These are phyloP conservation scores for Pachyseris speciosa DNA, from an alignment of 64 coral and sea anemone species.

Conservation along the genomic window DNA sequence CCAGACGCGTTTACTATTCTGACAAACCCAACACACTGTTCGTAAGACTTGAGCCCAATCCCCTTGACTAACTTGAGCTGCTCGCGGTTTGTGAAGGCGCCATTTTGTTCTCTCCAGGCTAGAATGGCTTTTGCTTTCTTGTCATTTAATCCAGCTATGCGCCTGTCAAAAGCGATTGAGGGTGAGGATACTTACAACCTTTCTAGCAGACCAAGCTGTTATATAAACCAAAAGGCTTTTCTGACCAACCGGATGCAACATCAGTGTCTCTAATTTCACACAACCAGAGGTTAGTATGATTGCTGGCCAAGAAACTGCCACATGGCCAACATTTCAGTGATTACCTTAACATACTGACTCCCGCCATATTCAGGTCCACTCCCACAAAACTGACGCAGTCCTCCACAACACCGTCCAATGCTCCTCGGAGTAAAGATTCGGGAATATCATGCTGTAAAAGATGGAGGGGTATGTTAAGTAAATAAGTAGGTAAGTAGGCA, in stretches of 20 bases:
- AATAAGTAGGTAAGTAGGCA: no score
- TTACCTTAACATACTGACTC: constrained; percentile 86
- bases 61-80: constrained; percentile 78
- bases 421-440: constrained; percentile 66
- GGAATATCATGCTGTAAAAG: constrained; percentile 90
- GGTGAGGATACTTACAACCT: no score
- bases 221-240: no score
- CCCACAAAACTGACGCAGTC: constrained; percentile 99
- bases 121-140: constrained; percentile 80
- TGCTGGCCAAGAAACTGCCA: not conserved
- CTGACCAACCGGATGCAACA: no score
- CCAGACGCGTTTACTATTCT: constrained; percentile 37
- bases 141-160: constrained; percentile 90
- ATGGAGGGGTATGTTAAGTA: no score
- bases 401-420: constrained; percentile 87
- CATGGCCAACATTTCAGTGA: not conserved
- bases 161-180: constrained; percentile 23
- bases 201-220: no score
- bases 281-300: no score
- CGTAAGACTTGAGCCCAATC: constrained; percentile 87
- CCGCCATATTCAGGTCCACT: constrained; percentile 85
- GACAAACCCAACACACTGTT: constrained; percentile 93
- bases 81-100: constrained; percentile 83
- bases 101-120: constrained; percentile 77
- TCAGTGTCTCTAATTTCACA: no score